These are phyloP conservation scores for Acanthurus leucopareius DNA, from an alignment of 2,797 vertebrate species.

Conservation along the genomic window DNA sequence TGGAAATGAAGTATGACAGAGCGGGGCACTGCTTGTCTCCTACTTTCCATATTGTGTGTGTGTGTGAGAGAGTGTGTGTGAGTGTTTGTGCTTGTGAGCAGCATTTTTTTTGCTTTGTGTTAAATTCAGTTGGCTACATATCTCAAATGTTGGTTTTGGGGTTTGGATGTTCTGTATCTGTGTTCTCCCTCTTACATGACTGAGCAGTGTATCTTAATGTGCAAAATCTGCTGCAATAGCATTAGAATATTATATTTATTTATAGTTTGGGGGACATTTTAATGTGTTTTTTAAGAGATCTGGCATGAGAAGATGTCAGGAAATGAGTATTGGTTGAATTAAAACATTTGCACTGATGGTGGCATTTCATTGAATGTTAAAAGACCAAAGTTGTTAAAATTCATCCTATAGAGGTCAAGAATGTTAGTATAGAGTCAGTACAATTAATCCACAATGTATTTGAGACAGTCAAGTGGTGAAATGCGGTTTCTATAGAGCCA, in stretches of 20 bases:
- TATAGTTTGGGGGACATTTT: background rate
- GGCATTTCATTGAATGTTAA: no score
- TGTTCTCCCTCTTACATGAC: background rate
- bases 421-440: background rate
- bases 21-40: conserved; percentile 10
- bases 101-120: conserved; percentile 15
- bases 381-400: background rate
- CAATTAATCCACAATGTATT: background rate
- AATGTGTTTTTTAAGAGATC: background rate
- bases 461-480: background rate
- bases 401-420: background rate
- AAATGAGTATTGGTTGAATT: background rate
- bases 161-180: background rate
- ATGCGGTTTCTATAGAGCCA: no score
- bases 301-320: background rate
- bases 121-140: conserved; percentile 6
- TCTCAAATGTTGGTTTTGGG: background rate
- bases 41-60: conserved; percentile 8
- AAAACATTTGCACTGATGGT: no score
- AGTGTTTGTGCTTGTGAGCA: conserved; percentile 8
- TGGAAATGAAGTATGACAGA: conserved; percentile 43
- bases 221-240: background rate
- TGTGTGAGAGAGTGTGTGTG: background rate
- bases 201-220: background rate
- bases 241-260: background rate